A percentile compares a stretch with the other conserved stretches of the same genome.
phyloP scores from a whole-genome alignment of 2,113 vertebrate species.

The Canis aureus region DNA sequence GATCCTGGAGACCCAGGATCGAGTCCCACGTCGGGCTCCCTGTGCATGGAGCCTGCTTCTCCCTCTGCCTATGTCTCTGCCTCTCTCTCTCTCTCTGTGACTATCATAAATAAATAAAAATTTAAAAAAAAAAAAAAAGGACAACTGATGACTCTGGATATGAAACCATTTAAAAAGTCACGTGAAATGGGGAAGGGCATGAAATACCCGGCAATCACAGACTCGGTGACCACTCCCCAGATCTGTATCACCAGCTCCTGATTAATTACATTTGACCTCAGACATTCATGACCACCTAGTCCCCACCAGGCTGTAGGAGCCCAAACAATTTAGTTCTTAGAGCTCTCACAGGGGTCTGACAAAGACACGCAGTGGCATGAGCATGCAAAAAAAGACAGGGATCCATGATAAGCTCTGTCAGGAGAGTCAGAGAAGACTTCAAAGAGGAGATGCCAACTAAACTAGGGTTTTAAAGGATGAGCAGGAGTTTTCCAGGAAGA shows the following conservation, averaged over 20 bases:
- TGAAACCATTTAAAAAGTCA: constrained; percentile 21
- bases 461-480: background rate
- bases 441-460: background rate
- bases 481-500: constrained; percentile 9
- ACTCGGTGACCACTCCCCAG: background rate
- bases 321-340: background rate
- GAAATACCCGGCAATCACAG: background rate
- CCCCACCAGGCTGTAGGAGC: background rate
- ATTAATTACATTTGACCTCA: background rate
- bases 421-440: background rate
- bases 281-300: background rate
- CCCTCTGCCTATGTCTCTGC: too few species aligned
- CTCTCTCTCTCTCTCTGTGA: too few species aligned
- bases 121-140: too few species aligned
- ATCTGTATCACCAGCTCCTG: background rate
- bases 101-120: too few species aligned
- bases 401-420: background rate
- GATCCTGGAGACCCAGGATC: too few species aligned
- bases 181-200: background rate
- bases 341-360: background rate
- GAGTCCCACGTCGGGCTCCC: too few species aligned
- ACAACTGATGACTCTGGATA: background rate
- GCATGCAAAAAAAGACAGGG: background rate
- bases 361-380: background rate
- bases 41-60: too few species aligned